Base-by-base conservation (phyloP, 1,140 invertebrate genomes). In the Drosophila varians region DNA sequence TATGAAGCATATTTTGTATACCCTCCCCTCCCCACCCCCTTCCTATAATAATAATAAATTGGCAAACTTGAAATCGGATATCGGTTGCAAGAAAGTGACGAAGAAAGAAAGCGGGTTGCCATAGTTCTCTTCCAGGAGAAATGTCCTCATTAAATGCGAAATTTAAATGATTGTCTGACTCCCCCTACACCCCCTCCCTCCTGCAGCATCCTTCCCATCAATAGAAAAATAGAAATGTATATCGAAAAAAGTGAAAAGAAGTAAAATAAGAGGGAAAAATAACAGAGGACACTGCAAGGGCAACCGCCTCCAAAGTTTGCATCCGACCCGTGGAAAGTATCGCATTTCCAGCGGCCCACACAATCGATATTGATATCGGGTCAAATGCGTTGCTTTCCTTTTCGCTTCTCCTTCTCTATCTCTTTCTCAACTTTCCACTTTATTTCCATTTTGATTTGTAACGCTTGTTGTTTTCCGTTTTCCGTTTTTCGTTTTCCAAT, bases 11-110 rank as follows among this genome's bases (percentile, higher is more conserved):
- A 71, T 77, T 58, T 75, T 34, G 42, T 46, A 34, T 28, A 42
- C 47, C 5, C 4, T 8, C 9, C 11, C 19, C n/a, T 7, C 28
- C 40, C 21, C 26, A 4, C 51, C 16, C 16, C n/a, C 14, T 18
- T 74, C 48, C 49, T 40, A 53, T 53, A 64, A 62, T 79, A 77
- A 53, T 53, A 64, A 62, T 79, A 77, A 83, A 80, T 86, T 86
- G 80, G 55, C 75, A 76, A 73, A 77, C 68, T 69, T 55, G 74
- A 65, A 83, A 83, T 73, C 58, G 74, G 74, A 83, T 77, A 83
- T 83, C 62, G 69, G 47, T 19, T 48, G 36, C n/a, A 25, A 38
- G 16, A 68, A 52, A 65, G 62, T 66, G 62, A 66, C 60, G 66
- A 65, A 66, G 62, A 66, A 65, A 66, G 62, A 52, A 49, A 42